Base-by-base conservation (phyloP, 2,888 invertebrate species). In the Caenorhabditis zanzibari region DNA sequence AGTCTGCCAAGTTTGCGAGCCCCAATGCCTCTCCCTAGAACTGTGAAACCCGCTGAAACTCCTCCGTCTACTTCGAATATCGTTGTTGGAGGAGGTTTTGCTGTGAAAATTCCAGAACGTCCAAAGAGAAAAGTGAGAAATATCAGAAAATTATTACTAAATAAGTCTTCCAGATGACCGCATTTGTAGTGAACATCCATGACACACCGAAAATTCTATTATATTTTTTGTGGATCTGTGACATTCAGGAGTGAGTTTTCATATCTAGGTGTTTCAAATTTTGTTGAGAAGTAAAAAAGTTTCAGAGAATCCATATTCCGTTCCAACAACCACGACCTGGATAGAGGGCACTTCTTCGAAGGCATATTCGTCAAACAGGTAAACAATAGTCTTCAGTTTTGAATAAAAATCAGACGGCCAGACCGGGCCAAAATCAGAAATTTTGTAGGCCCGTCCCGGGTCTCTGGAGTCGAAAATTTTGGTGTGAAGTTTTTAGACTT, bases 301-400 rank as follows among this genome's bases (percentile, higher is more conserved):
- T 38, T 32, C 19, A 66, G 66, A 66, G 28, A 28, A 28, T 10
- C 32, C 7, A 26, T 32, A 6, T 52, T 66, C 49, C 12, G 16
- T 4, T 66, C 66, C n/a, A 32, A 16, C 5, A 5, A 49, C 2
- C 24, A 68, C 24, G 54, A 52, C 16, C 38, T 68, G 1, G 54
- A 68, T 2, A 47, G 1, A 12, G 68, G 68, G 14, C 68, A 68
- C 68, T 68, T 68, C 32, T 68, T 68, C 19, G 68, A 68, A 14
- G 68, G 64, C n/a, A 24, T n/a, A 1, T 64, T 64, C 7, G 47
- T 26, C 5, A 35, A 63, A 14, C 22, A 38, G 61, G 61, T 63
- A 22, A 41, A 9, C 1, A 3, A 35, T 22, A 12, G 0, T 14
- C 44, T 61, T n/a, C n/a, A n/a, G n/a, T n/a, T n/a, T n/a, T n/a